Evolutionary conservation across 2,888 invertebrate genomes (phyloP).

Genomic region (Andrena bucephala): DNA sequence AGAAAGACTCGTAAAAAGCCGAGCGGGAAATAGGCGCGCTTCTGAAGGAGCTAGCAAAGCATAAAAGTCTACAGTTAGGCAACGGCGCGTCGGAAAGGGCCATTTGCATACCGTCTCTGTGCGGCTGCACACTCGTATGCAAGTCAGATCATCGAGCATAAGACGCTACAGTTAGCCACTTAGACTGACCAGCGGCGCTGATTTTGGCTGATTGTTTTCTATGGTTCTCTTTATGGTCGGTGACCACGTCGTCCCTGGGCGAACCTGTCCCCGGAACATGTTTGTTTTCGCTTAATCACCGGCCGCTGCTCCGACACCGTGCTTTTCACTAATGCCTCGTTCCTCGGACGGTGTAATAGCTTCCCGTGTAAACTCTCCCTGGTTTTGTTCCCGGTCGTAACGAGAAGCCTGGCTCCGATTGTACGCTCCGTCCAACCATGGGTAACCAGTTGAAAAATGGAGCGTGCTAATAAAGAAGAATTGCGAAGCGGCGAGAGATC

Average conservation of each 20-base stretch:
- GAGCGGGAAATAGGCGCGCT: neutral
- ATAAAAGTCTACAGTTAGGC: slow-evolving; percentile 61
- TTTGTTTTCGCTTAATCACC: slow-evolving; percentile 1
- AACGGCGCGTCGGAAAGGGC: slow-evolving; percentile 20
- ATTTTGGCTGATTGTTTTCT: slow-evolving; percentile 62
- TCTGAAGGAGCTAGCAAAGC: slow-evolving; percentile 37
- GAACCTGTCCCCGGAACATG: slow-evolving; percentile 25
- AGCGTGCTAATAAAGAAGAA: too few species aligned
- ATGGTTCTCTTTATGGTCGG: slow-evolving; percentile 61
- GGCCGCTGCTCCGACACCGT: too few species aligned
- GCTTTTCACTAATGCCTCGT: too few species aligned
- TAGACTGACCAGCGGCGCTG: slow-evolving; percentile 63
- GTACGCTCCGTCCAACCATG: too few species aligned
- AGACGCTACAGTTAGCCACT: slow-evolving; percentile 73
- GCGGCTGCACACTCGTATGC: slow-evolving; percentile 29
- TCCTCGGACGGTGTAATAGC: too few species aligned
- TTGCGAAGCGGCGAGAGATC: too few species aligned
- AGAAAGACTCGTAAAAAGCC: neutral
- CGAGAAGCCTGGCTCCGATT: neutral
- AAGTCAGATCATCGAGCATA: slow-evolving; percentile 63
- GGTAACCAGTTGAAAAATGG: too few species aligned
- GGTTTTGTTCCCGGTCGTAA: neutral
- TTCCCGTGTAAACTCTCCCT: neutral
- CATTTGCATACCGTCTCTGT: slow-evolving; percentile 56
- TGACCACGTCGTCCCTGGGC: slow-evolving; percentile 32